These are phyloP conservation scores for Neopelma chrysocephalum DNA, from an alignment of 2,797 vertebrate species.

Conservation along the genomic window DNA sequence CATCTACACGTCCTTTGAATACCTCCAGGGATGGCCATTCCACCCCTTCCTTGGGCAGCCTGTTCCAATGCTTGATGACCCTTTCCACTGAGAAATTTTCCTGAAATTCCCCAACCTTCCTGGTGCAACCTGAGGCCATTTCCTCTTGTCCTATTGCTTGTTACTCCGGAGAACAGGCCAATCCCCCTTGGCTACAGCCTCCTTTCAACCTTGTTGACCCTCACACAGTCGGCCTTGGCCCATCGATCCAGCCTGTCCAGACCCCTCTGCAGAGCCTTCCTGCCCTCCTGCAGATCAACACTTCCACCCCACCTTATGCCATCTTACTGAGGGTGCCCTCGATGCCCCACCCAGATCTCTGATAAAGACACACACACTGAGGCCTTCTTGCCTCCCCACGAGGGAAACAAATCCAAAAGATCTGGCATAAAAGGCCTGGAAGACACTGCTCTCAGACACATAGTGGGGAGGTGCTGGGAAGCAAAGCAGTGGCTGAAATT, in stretches of 20 bases:
- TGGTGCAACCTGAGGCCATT: background rate
- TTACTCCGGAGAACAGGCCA: background rate
- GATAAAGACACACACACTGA: background rate
- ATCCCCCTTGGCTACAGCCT: background rate
- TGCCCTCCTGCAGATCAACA: background rate
- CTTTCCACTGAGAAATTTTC: background rate
- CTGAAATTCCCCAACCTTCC: background rate
- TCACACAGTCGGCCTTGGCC: background rate
- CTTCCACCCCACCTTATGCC: background rate
- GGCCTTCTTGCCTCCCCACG: background rate
- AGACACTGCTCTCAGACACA: background rate
- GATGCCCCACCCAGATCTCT: background rate
- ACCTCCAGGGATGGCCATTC: background rate
- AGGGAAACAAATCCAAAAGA: background rate
- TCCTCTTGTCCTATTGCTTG: background rate
- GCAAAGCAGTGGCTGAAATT: conserved; percentile 37
- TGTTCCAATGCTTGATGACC: background rate
- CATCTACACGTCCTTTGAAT: background rate
- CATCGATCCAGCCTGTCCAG: background rate
- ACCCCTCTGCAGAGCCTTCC: background rate
- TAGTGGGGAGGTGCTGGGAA: background rate
- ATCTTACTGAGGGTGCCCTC: background rate
- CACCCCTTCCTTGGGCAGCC: background rate
- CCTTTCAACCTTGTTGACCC: background rate
- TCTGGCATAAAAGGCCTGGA: background rate